phyloP scores from a whole-genome alignment of 2,113 vertebrate genomes.

The Piaya cayana region DNA sequence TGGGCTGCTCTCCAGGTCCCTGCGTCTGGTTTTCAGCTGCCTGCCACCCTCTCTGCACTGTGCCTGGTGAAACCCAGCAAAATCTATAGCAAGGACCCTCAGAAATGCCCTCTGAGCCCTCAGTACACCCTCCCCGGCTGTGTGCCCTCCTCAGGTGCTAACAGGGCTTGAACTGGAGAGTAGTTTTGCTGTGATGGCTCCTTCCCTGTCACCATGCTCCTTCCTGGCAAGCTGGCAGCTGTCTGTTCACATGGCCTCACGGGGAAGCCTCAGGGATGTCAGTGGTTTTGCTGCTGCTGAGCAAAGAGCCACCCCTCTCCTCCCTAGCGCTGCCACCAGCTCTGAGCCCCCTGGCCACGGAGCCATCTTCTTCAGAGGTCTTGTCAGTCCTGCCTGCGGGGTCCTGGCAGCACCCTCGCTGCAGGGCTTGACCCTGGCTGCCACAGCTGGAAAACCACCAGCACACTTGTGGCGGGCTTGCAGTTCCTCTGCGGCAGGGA shows the following conservation, averaged over 20 bases:
- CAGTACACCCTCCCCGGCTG: rapidly evolving
- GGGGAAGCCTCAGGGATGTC: not conserved
- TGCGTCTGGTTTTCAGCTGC: not conserved
- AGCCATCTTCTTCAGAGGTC: not conserved
- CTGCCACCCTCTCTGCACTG: not conserved
- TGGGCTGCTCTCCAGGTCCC: not conserved
- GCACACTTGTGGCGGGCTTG: not conserved
- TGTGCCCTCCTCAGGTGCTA: not conserved
- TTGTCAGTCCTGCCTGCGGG: not conserved
- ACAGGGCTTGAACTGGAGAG: not conserved
- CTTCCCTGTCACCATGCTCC: not conserved
- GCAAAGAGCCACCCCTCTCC: not conserved
- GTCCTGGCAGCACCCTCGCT: not conserved
- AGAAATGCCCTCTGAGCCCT: not conserved
- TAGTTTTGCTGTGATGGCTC: not conserved
- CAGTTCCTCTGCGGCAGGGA: not conserved
- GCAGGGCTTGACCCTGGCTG: not conserved
- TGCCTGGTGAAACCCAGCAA: not conserved
- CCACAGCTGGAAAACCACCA: not conserved
- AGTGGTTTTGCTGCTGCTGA: not conserved
- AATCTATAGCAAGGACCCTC: not conserved
- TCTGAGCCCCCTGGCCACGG: rapidly evolving
- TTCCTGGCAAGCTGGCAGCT: not conserved
- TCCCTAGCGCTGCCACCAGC: rapidly evolving
- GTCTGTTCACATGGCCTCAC: rapidly evolving